Evolutionary conservation across 2,797 vertebrate species (phyloP).

Genomic region (Chloroceryle amazona): DNA sequence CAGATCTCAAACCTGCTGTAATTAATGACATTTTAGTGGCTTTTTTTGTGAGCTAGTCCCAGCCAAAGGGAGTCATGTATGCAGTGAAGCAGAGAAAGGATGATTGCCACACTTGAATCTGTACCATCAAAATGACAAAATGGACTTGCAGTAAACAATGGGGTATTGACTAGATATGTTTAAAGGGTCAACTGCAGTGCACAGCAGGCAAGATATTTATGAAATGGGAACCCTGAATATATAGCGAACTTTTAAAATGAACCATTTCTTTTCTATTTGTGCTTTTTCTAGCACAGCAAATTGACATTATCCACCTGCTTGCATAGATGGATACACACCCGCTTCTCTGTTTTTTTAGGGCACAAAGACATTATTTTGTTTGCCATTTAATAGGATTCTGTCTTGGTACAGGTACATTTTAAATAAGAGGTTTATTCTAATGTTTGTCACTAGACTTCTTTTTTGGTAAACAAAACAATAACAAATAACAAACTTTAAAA

Average conservation of each 20-base stretch:
- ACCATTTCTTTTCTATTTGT: slow-evolving; percentile 60
- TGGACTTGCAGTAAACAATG: slow-evolving; percentile 63
- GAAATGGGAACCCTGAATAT: slow-evolving; percentile 69
- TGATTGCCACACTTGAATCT: slow-evolving; percentile 69
- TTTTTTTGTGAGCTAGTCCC: slow-evolving; percentile 44
- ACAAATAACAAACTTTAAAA: slow-evolving; percentile 12
- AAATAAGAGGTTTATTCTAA: slow-evolving; percentile 26
- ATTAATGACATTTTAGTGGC: slow-evolving; percentile 64
- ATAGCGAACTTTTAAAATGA: slow-evolving; percentile 59
- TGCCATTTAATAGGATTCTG: slow-evolving; percentile 2
- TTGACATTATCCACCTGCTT: slow-evolving; percentile 56
- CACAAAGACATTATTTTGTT: slow-evolving; percentile 29
- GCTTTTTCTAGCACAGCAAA: slow-evolving; percentile 52
- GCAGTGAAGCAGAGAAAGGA: slow-evolving; percentile 70
- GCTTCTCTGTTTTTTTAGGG: slow-evolving; percentile 39
- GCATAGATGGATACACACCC: neutral
- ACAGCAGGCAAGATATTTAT: slow-evolving; percentile 77
- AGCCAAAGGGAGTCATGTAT: slow-evolving; percentile 55
- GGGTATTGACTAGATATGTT: slow-evolving; percentile 69
- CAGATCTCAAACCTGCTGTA: slow-evolving; percentile 48
- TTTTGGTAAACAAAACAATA: slow-evolving; percentile 44
- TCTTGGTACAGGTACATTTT: slow-evolving; percentile 17
- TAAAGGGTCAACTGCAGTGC: slow-evolving; percentile 75
- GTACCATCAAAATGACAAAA: slow-evolving; percentile 77
- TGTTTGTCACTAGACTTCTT: neutral